Percentiles rank a stretch among this genome's conserved stretches.
Conservation (phyloP, 2,113 vertebrate genomes). For the Poicephalus meyeri region DNA sequence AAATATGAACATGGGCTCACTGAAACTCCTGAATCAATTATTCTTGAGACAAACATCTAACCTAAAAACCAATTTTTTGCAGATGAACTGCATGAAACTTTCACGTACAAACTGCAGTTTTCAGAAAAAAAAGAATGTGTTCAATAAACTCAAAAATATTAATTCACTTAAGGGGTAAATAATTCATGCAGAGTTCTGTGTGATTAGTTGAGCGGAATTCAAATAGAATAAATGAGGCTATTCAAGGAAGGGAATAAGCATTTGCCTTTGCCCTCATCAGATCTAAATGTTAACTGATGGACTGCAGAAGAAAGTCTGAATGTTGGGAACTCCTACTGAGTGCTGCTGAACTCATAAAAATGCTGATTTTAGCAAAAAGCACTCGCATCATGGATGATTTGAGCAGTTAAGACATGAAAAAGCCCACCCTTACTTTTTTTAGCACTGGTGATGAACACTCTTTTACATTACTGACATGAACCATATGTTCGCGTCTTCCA, state of each 20-base stretch:
- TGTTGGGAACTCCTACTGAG: background rate
- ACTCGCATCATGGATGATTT: background rate
- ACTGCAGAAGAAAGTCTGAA: background rate
- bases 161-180: background rate
- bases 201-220: background rate
- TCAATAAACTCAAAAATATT: background rate
- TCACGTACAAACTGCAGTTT: background rate
- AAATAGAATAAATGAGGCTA: background rate
- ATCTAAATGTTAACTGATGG: background rate
- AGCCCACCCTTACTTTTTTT: background rate
- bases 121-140: background rate
- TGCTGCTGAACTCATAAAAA: background rate
- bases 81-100: background rate
- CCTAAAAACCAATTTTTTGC: background rate
- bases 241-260: background rate
- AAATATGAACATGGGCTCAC: background rate
- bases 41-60: background rate
- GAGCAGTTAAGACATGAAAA: background rate
- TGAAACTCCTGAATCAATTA: background rate
- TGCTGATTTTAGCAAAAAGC: background rate
- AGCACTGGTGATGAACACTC: background rate
- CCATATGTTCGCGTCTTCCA: background rate
- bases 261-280: background rate
- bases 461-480: background rate
- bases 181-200: background rate